Evolutionary conservation across 2,888 invertebrate genomes (phyloP).

Genomic region (Platycheirus rosarum): DNA sequence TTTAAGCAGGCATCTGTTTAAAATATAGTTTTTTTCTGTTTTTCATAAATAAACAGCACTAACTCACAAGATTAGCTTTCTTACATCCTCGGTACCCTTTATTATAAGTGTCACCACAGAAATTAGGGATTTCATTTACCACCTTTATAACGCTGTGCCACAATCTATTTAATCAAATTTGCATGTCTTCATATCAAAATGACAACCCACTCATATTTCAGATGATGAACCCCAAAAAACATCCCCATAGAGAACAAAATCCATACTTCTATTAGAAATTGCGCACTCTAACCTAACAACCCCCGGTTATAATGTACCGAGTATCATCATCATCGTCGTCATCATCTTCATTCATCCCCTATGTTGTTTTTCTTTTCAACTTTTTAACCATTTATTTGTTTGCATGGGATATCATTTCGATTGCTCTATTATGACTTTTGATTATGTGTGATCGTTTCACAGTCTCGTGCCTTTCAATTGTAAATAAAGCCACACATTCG

Average conservation of each 20-base stretch:
- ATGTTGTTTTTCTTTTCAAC: slow-evolving; percentile 33
- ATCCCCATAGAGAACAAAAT: slow-evolving; percentile 25
- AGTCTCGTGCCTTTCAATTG: slow-evolving; percentile 66
- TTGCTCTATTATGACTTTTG: slow-evolving; percentile 71
- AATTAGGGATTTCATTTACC: slow-evolving; percentile 23
- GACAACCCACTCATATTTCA: slow-evolving; percentile 18
- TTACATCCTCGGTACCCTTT: too few relatives aligned
- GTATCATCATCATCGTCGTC: slow-evolving; percentile 11
- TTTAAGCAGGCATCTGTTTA: too few relatives aligned
- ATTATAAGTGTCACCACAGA: slow-evolving; percentile 15
- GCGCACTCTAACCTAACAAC: slow-evolving; percentile 16
- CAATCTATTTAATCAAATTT: background rate
- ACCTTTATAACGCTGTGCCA: slow-evolving; percentile 5
- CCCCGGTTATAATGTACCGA: background rate
- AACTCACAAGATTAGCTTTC: too few relatives aligned
- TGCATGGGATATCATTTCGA: slow-evolving; percentile 55
- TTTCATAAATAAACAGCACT: too few relatives aligned
- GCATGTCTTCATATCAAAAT: slow-evolving; percentile 2
- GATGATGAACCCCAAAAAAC: slow-evolving; percentile 31
- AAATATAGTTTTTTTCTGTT: too few relatives aligned
- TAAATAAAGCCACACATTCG: slow-evolving; percentile 51
- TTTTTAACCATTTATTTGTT: slow-evolving; percentile 62
- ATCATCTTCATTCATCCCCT: slow-evolving; percentile 10
- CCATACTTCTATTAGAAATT: slow-evolving; percentile 28
- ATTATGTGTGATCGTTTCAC: slow-evolving; percentile 72